Base-by-base conservation (phyloP, 2,113 vertebrate species). In the Carassius gibelio region DNA sequence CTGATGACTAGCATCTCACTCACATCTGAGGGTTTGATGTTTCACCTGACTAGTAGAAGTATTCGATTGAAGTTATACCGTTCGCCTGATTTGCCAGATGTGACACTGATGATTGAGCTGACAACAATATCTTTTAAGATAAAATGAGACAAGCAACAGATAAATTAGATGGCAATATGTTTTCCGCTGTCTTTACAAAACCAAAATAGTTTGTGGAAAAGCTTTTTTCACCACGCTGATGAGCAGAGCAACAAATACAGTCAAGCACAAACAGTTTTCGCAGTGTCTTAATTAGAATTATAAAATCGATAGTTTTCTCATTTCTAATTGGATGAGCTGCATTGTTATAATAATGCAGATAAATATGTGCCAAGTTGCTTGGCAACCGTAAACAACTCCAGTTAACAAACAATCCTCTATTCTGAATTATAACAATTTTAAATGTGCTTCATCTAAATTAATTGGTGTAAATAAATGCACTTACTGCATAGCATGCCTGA, bases 1-100 rank as follows among this genome's bases (percentile, higher is more conserved):
- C 19, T 36, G 57, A 38, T 78, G 76, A 79, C 55, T 34, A 74
- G 1, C 82, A 83, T 1, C 59, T 80, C 26, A 90, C 62, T 68
- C 79, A 52, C 45, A 55, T 69, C 42, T 50, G 62, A 48, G 10
- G 59, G 64, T 81, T 75, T 50, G 62, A 30, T 64, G 38, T 81
- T 80, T 50, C 72, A 75, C 38, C 72, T 75, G 38, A 75, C 42
- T 48, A 23, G 48, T 50, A 50, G n/a, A 75, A 26, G 45, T 50
- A 26, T 75, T 45, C n/a, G 45, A 26, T 3, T 26, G 45, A 75
- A 75, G 23, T 50, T 75, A 42, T 71, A 71, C 36, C 36, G 7
- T 71, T 71, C 9, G 4, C 8, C 68, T 71, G 8, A 71, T 71
- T 38, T n/a, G 36, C 76, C 34, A 79, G 55, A 79, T 3, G 55